Percentiles rank a stretch among this genome's conserved stretches.
Evolutionary conservation across 2,888 invertebrate species (phyloP).

Genomic region (Gisinianus flammeolus): DNA sequence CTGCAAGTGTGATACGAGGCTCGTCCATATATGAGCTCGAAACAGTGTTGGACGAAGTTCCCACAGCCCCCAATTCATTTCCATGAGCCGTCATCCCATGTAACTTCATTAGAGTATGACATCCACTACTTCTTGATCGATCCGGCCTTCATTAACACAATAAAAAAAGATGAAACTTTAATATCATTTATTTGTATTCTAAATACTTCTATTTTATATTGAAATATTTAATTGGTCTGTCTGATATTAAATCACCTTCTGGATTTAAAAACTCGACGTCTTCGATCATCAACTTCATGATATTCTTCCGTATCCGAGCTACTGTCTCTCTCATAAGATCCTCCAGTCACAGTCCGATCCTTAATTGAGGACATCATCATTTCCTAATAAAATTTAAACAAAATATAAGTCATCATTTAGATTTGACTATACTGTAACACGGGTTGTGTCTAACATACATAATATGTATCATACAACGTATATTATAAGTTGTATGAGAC

Average conservation of each 20-base stretch:
- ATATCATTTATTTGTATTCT: no score
- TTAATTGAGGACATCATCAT: constrained; percentile 44
- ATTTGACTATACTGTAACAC: no score
- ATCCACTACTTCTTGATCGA: constrained; percentile 42
- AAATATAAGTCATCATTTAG: no score
- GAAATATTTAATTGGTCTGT: no score
- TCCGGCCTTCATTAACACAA: no score
- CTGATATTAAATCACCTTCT: no score
- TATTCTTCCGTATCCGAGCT: constrained; percentile 88
- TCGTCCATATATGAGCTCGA: constrained; percentile 68
- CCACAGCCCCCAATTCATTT: constrained; percentile 33
- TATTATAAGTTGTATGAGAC: no score
- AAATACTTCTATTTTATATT: no score
- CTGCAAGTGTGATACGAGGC: constrained; percentile 83
- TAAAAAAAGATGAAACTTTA: not conserved
- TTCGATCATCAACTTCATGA: constrained; percentile 73
- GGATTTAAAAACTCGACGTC: constrained; percentile 73
- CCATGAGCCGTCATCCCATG: constrained; percentile 39
- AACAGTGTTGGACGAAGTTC: constrained; percentile 45
- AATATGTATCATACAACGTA: no score
- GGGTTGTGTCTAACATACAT: no score
- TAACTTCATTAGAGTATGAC: constrained; percentile 43
- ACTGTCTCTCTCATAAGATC: constrained; percentile 60
- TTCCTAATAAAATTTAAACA: not conserved
- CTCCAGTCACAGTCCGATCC: constrained; percentile 40